Evolutionary conservation across 2,113 vertebrate species (phyloP).

Genomic region (Myiozetetes cayanensis): DNA sequence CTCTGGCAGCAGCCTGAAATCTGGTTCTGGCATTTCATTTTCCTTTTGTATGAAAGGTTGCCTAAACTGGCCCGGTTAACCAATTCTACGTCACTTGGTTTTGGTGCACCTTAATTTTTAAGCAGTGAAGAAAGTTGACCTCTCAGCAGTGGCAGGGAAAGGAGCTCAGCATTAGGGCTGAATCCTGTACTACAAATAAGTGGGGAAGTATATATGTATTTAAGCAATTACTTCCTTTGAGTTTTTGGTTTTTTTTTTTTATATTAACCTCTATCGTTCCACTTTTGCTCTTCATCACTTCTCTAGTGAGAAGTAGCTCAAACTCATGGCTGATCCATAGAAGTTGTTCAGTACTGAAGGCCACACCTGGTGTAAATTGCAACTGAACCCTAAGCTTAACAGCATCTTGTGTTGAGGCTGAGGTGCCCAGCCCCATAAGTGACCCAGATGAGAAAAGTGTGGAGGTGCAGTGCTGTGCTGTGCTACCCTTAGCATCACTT

Average conservation of each 20-base stretch:
- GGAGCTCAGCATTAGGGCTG: background rate
- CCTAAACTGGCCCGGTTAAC: background rate
- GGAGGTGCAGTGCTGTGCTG: background rate
- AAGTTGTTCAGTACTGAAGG: background rate
- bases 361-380: background rate
- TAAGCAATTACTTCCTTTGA: background rate
- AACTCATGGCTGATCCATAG: background rate
- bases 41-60: background rate
- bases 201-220: background rate
- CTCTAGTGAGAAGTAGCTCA: background rate
- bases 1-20: background rate
- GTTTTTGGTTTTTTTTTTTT: background rate
- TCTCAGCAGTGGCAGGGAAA: background rate
- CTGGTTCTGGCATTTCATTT: background rate
- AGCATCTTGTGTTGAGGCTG: background rate
- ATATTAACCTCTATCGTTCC: background rate
- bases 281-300: background rate
- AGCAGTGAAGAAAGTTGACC: background rate
- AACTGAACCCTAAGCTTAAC: background rate
- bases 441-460: background rate
- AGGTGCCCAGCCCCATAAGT: background rate
- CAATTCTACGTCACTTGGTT: background rate
- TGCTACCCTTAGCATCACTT: background rate
- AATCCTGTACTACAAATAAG: background rate
- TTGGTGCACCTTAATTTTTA: background rate